Percentiles rank a stretch among this genome's conserved stretches.
Evolutionary conservation across 2,888 invertebrate species (phyloP).

Genomic region (Pollenia amentaria): DNA sequence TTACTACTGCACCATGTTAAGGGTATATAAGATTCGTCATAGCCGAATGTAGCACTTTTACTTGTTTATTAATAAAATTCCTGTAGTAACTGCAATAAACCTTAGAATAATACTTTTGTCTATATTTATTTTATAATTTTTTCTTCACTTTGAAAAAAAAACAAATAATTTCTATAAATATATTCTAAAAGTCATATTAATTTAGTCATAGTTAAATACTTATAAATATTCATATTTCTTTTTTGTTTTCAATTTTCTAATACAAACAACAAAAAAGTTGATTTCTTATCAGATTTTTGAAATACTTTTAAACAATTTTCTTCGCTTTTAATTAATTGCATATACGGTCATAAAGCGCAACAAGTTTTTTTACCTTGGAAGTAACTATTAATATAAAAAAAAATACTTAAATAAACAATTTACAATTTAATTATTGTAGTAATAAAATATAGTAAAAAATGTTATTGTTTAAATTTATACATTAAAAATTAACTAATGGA

Average conservation of each 20-base stretch:
- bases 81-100: too few relatives aligned
- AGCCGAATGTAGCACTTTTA: too few relatives aligned
- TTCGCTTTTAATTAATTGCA: conserved; percentile 1
- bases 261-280: neutral
- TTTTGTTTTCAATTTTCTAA: neutral
- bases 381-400: neutral
- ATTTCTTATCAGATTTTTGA: conserved; percentile 1
- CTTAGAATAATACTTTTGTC: neutral
- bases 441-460: neutral
- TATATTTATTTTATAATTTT: neutral
- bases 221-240: neutral
- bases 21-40: too few relatives aligned
- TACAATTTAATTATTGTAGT: neutral
- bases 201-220: neutral
- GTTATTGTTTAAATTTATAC: conserved; percentile 17
- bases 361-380: neutral
- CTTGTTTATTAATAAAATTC: too few relatives aligned
- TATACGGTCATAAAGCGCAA: too few relatives aligned
- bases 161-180: neutral
- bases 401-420: conserved; percentile 3
- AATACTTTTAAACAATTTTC: neutral
- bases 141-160: neutral
- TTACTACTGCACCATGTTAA: too few relatives aligned
- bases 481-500: neutral
- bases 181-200: neutral